phyloP scores from a whole-genome alignment of 2,888 invertebrate genomes.

The Leptopilina myrica region DNA sequence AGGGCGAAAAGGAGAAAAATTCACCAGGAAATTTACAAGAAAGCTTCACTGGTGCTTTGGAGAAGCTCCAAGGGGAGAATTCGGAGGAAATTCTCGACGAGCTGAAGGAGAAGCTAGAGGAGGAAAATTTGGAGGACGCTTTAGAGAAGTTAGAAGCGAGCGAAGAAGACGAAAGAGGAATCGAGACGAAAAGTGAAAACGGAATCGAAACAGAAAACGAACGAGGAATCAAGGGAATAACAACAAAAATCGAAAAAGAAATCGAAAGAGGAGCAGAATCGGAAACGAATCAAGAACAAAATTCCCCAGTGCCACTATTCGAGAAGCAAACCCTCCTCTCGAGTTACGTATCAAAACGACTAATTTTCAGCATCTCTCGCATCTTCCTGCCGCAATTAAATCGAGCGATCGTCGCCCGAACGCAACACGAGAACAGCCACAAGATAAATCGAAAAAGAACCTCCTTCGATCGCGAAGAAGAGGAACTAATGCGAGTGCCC shows the following conservation, averaged over 20 bases:
- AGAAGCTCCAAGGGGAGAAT: conserved; percentile 49
- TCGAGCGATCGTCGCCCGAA: conserved; percentile 83
- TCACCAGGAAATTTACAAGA: too few relatives aligned
- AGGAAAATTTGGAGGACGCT: conserved; percentile 74
- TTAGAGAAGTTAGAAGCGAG: conserved; percentile 61
- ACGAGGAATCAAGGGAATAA: conserved; percentile 61
- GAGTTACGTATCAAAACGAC: conserved; percentile 85
- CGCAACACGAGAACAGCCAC: conserved; percentile 86
- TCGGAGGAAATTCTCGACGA: conserved; percentile 50
- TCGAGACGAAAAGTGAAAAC: conserved; percentile 63
- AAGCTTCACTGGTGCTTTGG: too few relatives aligned
- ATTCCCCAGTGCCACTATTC: conserved; percentile 54
- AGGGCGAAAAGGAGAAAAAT: too few relatives aligned
- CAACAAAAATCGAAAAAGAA: conserved; percentile 56
- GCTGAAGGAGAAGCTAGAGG: conserved; percentile 49
- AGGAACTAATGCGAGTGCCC: conserved; percentile 93
- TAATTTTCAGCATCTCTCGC: conserved; percentile 84
- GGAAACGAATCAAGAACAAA: conserved; percentile 57
- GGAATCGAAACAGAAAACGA: conserved; percentile 60
- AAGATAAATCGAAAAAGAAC: conserved; percentile 86
- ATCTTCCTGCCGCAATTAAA: conserved; percentile 89
- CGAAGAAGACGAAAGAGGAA: conserved; percentile 62
- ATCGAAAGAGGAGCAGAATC: conserved; percentile 63
- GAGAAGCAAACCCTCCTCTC: conserved; percentile 80
- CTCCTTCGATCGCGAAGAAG: conserved; percentile 88